Conservation (phyloP, 1,140 invertebrate genomes). For the Zaprionus ghesquierei region DNA sequence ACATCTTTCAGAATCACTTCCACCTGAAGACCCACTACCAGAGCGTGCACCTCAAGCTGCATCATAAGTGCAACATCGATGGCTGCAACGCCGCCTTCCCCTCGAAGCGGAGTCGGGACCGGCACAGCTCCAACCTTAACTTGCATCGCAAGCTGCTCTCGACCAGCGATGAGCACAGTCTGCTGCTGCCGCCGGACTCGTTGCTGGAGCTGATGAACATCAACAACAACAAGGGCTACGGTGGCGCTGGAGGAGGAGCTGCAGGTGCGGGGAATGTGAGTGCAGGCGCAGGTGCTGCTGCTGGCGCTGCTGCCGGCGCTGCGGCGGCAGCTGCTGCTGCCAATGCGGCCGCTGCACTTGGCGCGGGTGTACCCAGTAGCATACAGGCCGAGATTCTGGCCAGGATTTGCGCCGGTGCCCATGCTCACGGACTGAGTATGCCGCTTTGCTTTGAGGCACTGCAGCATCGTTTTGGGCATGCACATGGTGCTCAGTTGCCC, state of each 20-base stretch:
- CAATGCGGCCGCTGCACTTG: constrained; percentile 10
- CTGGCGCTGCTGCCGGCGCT: background rate
- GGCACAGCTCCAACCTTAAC: constrained; percentile 96
- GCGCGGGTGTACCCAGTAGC: constrained; percentile 67
- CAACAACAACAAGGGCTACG: constrained; percentile 77
- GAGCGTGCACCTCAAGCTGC: constrained; percentile 97
- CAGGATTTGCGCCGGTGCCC: constrained; percentile 88
- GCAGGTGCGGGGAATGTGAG: constrained; percentile 49
- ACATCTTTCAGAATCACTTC: constrained; percentile 97
- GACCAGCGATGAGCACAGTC: constrained; percentile 85
- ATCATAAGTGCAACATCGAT: constrained; percentile 97
- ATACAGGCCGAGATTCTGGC: constrained; percentile 92
- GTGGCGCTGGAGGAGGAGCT: background rate
- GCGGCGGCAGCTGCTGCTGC: constrained; percentile 43
- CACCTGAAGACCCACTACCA: constrained; percentile 98
- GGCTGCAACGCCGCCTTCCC: constrained; percentile 98
- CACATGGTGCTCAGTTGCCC: constrained; percentile 5
- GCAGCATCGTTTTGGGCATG: constrained; percentile 82
- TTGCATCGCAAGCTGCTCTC: constrained; percentile 94
- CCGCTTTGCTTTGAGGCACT: constrained; percentile 84
- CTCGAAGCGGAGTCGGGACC: constrained; percentile 95
- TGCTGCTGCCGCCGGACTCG: constrained; percentile 73
- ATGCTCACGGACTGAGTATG: constrained; percentile 83
- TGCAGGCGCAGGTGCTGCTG: background rate
- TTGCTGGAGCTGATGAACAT: constrained; percentile 76